Percentiles rank a stretch among this genome's conserved stretches.
Evolutionary conservation across 2,888 invertebrate species (phyloP).

Genomic region (Helobdella robusta): DNA sequence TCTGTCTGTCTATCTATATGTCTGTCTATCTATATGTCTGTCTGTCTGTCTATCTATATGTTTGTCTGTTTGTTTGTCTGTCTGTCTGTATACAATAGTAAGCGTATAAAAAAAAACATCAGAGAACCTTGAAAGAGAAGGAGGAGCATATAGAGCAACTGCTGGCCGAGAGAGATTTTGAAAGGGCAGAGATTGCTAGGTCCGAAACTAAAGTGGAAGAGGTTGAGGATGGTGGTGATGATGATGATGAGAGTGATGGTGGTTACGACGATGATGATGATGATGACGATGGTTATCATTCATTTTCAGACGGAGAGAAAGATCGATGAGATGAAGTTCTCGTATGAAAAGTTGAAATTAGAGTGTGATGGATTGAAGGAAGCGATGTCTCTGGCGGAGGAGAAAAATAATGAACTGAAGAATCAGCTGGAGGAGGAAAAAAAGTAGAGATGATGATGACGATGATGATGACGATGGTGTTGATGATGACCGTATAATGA

Average conservation of each 20-base stretch:
- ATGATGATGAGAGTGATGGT: not conserved
- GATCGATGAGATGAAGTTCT: slow-evolving; percentile 39
- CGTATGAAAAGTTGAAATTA: slow-evolving; percentile 49
- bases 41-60: too few relatives aligned
- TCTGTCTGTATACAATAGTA: too few relatives aligned
- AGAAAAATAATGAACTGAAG: slow-evolving; percentile 43
- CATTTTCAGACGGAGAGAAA: slow-evolving; percentile 50
- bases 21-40: too few relatives aligned
- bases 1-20: too few relatives aligned
- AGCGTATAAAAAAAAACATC: too few relatives aligned
- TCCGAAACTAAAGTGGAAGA: slow-evolving; percentile 73
- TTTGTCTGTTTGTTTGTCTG: too few relatives aligned
- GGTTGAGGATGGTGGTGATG: slow-evolving; percentile 53
- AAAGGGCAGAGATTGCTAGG: slow-evolving; percentile 75
- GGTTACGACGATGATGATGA: not conserved
- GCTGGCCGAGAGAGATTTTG: slow-evolving; percentile 79
- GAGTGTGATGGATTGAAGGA: slow-evolving; percentile 52
- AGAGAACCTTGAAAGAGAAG: slow-evolving; percentile 86
- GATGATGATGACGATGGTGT: slow-evolving; percentile 1
- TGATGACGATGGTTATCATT: slow-evolving; percentile 54
- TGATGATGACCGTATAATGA: not conserved
- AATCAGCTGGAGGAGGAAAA: slow-evolving; percentile 49
- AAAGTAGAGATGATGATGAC: slow-evolving; percentile 38
- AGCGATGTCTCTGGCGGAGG: slow-evolving; percentile 45
- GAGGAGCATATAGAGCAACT: slow-evolving; percentile 85